Base-by-base conservation (phyloP, 2,113 vertebrate species). In the Trachemys scripta region DNA sequence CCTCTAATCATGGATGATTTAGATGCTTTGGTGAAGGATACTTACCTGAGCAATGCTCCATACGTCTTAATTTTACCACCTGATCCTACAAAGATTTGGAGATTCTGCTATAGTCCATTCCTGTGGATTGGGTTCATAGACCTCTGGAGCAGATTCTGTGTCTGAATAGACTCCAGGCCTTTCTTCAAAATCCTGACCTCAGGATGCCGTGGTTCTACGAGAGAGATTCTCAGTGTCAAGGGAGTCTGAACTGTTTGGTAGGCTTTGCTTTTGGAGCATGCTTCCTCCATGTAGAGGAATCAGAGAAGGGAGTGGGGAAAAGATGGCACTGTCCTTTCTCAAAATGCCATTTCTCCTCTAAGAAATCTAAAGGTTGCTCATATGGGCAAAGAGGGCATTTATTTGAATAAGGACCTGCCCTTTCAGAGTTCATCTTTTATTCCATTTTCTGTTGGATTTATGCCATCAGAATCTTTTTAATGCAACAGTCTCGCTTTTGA, bases 71-170 rank as follows among this genome's bases (percentile, higher is more conserved):
- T 72, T 72, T 22, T 72, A 72, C n/a, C n/a, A 38, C 4, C n/a
- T 20, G 65, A 82, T 92, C 95, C 89, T 92, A 45, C 47, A 95
- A 80, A 83, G 53, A 31, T 95, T 93, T 94, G 85, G 62, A 88
- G 92, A 87, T 14, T 88, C 20, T 69, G 29, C 83, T 94, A 19
- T 94, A n/a, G 89, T 95, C 35, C 86, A 10, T 56, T 80, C 47
- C 56, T 62, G 84, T 47, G 1, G 81, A 88, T 29, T 95, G 51
- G 27, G 53, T 95, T 96, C 62, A 49, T 29, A 81, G 53, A 87
- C 87, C 3, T 84, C n/a, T 59, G 13, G 92, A 9, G 47, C 89
- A 20, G 31, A 35, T 95, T 50, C 47, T 12, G 47, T 91, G 19
- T 42, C 65, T 65, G 25, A 75, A 17, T 92, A 38, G 62, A 82